Evolutionary conservation across 1,140 invertebrate species (phyloP).

Genomic region (Meteorus sp.): DNA sequence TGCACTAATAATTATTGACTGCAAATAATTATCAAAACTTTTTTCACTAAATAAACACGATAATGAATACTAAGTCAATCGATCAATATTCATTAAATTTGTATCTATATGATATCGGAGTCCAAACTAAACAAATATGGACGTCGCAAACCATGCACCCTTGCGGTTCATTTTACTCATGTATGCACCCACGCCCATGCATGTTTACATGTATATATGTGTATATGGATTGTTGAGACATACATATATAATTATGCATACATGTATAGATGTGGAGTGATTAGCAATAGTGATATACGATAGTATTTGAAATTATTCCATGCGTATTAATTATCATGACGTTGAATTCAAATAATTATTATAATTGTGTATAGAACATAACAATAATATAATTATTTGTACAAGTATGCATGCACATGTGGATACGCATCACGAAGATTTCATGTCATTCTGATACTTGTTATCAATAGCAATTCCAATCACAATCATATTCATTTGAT

Average conservation of each 20-base stretch:
- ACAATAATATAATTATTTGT: slow-evolving; percentile 51
- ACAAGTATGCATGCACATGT: slow-evolving; percentile 16
- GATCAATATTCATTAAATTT: slow-evolving; percentile 30
- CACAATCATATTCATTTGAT: too few species aligned
- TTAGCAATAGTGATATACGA: slow-evolving; percentile 15
- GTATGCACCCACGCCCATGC: too few species aligned
- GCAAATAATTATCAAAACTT: neutral
- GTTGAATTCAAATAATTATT: slow-evolving; percentile 59
- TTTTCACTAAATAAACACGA: neutral
- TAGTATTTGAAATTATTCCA: slow-evolving; percentile 34
- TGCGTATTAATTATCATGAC: slow-evolving; percentile 57
- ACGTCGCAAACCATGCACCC: neutral
- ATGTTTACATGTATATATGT: slow-evolving; percentile 17
- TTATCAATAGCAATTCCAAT: too few species aligned
- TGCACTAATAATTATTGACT: neutral
- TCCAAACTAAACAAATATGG: slow-evolving; percentile 23
- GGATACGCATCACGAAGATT: too few species aligned
- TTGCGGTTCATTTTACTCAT: slow-evolving; percentile 13
- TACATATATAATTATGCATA: neutral
- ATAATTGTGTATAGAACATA: slow-evolving; percentile 56
- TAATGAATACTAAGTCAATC: too few species aligned
- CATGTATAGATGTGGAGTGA: slow-evolving; percentile 21
- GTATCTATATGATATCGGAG: slow-evolving; percentile 27
- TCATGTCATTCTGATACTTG: too few species aligned
- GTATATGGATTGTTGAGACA: neutral